Evolutionary conservation across 2,888 invertebrate genomes (phyloP), one percentile per base, ranked within the genome.

Genomic region (Anorthoa munda): DNA sequence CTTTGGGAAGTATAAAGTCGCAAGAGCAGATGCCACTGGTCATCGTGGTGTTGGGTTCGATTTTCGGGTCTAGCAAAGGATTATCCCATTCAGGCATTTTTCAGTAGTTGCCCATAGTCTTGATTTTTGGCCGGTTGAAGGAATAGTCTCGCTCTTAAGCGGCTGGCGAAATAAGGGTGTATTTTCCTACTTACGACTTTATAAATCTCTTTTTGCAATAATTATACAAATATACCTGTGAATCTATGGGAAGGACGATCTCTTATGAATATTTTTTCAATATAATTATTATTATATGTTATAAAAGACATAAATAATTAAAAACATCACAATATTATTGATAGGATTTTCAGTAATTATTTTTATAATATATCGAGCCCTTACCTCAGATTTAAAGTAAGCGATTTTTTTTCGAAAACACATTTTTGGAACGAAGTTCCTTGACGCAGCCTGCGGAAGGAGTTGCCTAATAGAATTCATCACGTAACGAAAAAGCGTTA

Each of bases 231-330:
- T 71, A 78, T 70, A 70, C n/a, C 23, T 53, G 48, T 79, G 75
- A 75, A 60, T 72, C 72, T 72, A 21, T 39, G 48, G 2, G 12
- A 79, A 59, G 13, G 31, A 26, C 9, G 72, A 75, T 75, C 75
- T 75, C 59, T 48, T 45, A 51, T 26, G 48, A 50, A 69, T 77
- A 77, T 68, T 77, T 13, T 66, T 31, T 56, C 55, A 56, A 50
- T 50, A 18, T 73, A 68, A 21, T n/a, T 21, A n/a, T 70, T 1
- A 39, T 69, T 18, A n/a, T 53, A 46, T 81, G 9, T 51, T 39
- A 51, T 23, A 81, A 81, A 77, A 77, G 75, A 77, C 66, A 74
- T n/a, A 9, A 45, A 73, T 1, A 15, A 23, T n/a, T 59, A 55
- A 26, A 48, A 13, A 5, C 26, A 69, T 59, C 39, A 56, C 59